Base-by-base conservation (phyloP, 1,140 invertebrate genomes). In the Panagrolaimus sp. region DNA sequence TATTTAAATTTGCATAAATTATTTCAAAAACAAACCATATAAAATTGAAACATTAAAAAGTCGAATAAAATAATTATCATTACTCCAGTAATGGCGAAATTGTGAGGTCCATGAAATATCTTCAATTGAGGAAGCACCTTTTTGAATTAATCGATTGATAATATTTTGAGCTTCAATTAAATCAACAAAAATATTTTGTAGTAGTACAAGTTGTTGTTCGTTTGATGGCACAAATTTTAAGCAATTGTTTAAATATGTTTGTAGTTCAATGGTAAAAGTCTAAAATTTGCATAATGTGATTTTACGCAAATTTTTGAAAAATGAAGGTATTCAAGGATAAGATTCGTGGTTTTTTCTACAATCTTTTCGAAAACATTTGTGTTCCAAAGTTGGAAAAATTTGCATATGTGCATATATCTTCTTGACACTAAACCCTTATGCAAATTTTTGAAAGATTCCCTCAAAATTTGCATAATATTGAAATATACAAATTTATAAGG, bases 61-160 rank as follows among this genome's bases (percentile, higher is more conserved):
- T 68, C 90, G 87, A 0, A 91, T 91, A 17, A 89, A 86, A 76
- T 94, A 85, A 70, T 89, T 83, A 28, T 90, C 87, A 38, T 92
- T 88, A 66, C 91, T 89, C 92, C 92, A 96, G 83, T 97, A 98
- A 83, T 97, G 97, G 65, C 94, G 86, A 17, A 97, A 84, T 80
- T 96, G 92, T 81, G 90, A 91, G 5, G 95, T 84, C 94, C 94
- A 74, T 69, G 68, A 7, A 78, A 62, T 21, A 14, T 15, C 6
- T 28, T 68, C 14, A 69, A n/a, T 9, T 21, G 65, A 48, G 21
- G 44, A 58, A 1, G 38, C 12, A 0, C 17, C 67, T 52, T 38
- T 65, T 24, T n/a, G 21, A 24, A 43, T 47, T 8, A 47, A 47
- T 43, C 15, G 28, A 12, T 14, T 38, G 9, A 67, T 65, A 10